Conservation (phyloP, 2,797 vertebrate species). For the Poeciliopsis infans region DNA sequence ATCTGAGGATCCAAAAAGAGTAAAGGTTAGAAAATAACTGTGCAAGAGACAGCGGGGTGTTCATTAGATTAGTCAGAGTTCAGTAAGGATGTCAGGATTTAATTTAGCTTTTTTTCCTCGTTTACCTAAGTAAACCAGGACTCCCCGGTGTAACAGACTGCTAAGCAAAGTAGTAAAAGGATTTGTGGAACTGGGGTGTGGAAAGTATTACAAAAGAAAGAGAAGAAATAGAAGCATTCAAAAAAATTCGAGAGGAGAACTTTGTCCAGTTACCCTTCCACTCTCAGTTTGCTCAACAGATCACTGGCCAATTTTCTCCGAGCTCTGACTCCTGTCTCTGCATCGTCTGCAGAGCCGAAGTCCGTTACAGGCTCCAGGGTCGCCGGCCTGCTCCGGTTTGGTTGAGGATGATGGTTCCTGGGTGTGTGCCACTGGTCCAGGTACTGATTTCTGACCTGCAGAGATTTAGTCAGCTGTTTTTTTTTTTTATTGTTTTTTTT, state of each 20-base stretch:
- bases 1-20: constrained; percentile 66
- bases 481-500: neutral
- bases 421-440: constrained; percentile 62
- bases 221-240: neutral
- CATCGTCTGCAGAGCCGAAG: constrained; percentile 26
- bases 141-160: neutral
- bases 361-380: accelerated
- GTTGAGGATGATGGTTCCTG: neutral
- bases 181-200: neutral
- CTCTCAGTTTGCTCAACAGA: constrained; percentile 60
- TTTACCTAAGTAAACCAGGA: neutral
- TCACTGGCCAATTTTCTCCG: constrained; percentile 60
- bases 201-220: neutral
- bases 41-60: neutral
- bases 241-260: neutral
- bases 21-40: constrained; percentile 1
- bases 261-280: constrained; percentile 58
- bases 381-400: neutral
- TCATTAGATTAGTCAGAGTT: neutral
- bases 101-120: neutral
- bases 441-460: constrained; percentile 51
- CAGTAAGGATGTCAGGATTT: neutral
- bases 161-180: neutral
- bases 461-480: constrained; percentile 1
- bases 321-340: constrained; percentile 50